Base-by-base conservation (phyloP, 2,113 vertebrate genomes). In the Labeo rohita region DNA sequence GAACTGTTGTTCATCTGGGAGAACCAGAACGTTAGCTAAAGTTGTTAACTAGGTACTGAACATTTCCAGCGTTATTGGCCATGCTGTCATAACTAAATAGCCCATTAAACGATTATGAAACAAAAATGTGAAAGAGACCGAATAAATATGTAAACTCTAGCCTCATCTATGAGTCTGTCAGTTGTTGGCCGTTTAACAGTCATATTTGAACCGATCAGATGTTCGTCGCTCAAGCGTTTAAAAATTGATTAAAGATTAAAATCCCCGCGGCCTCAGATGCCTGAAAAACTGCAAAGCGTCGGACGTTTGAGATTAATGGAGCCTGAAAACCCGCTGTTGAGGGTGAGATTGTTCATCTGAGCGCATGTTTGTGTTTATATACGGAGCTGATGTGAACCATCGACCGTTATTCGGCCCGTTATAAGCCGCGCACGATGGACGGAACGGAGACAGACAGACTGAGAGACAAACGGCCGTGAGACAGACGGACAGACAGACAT, bases 401-500 rank as follows among this genome's bases (percentile, higher is more conserved):
- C 9, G 10, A 2, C 0, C 9, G 9, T 49, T 11, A 11, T 10
- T 8, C 45, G 12, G 49, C 1, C 10, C 54, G 54, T 56, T 16
- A 7, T 2, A 18, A 61, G 56, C 3, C 39, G 66, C 70, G 9
- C 0, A n/a, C 9, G 39, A 89, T 88, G 84, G 84, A 80, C 72
- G 87, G 74, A 79, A 80, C 8, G 75, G 73, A 63, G 68, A 74
- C 72, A 84, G 65, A 63, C 28, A 21, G 23, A 13, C 8, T 18
- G 34, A 12, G 12, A 34, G 63, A 65, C 2, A 34, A 4, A 15
- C 5, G 3, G 12, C 12, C 15, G 0, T 13, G 3, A 65, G 21
- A 23, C 5, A n/a, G 6, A n/a, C 2, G 8, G 18, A 63, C 4
- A 63, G 61, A 65, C 0, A 70, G 66, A 70, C 76, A 95, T 95